Conservation (phyloP, 2,113 vertebrate genomes). For the Onychostoma macrolepis region DNA sequence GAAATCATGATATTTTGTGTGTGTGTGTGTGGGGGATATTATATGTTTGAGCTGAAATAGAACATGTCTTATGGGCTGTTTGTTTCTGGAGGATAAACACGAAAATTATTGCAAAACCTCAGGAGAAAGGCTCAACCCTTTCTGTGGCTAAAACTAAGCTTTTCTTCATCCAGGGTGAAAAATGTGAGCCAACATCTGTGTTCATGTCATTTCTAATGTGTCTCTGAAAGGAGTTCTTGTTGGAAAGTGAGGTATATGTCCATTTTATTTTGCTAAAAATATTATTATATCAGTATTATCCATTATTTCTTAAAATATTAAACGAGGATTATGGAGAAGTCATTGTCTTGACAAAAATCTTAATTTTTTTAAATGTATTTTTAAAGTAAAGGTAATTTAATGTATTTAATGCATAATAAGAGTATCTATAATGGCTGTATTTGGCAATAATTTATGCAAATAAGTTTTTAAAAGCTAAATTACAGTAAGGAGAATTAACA, state of each 20-base stretch:
- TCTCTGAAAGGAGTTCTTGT: background rate
- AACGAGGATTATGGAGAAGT: background rate
- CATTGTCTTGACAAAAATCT: background rate
- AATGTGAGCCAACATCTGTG: slow-evolving; percentile 45
- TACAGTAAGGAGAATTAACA: no score
- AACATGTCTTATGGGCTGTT: slow-evolving; percentile 32
- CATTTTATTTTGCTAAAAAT: background rate
- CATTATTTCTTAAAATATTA: background rate
- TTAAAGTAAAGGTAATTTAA: background rate
- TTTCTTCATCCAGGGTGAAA: slow-evolving; percentile 13
- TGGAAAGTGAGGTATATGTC: background rate
- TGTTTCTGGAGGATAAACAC: slow-evolving; percentile 47
- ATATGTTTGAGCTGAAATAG: slow-evolving; percentile 34
- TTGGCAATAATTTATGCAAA: background rate
- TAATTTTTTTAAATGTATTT: no score
- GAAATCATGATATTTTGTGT: background rate
- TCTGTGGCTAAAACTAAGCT: slow-evolving; percentile 27
- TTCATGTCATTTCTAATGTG: slow-evolving; percentile 14
- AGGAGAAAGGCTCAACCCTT: slow-evolving; percentile 27
- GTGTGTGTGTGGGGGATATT: background rate
- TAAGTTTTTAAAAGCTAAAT: background rate
- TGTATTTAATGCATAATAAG: background rate
- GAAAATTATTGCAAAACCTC: slow-evolving; percentile 44
- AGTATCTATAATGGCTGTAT: background rate
- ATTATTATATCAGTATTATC: background rate